Conservation (phyloP, 2,888 invertebrate species). For the Nemotelus nigrinus region DNA sequence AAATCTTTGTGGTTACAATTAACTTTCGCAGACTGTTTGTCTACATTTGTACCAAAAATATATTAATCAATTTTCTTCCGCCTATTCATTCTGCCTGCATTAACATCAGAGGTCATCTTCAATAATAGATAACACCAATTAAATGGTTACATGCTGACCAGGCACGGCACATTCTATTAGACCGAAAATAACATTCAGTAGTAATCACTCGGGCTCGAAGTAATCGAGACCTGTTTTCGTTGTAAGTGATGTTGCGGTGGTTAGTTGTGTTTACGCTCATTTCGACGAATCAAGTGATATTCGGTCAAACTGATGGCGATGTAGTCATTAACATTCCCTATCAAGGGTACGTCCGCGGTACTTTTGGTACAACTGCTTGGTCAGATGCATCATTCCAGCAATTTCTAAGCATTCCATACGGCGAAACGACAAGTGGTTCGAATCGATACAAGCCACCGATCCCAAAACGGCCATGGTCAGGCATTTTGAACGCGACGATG, state of each 20-base stretch:
- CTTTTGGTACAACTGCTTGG: slow-evolving; percentile 46
- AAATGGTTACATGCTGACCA: not conserved
- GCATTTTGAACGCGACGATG: slow-evolving; percentile 43
- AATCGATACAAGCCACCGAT: slow-evolving; percentile 49
- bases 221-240: slow-evolving; percentile 13
- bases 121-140: slow-evolving; percentile 23
- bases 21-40: too few relatives aligned
- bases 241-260: not conserved
- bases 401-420: slow-evolving; percentile 50
- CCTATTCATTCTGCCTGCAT: slow-evolving; percentile 5
- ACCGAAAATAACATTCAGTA: not conserved
- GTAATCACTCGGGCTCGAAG: not conserved
- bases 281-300: not conserved
- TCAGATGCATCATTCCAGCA: slow-evolving; percentile 43
- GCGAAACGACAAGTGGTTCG: slow-evolving; percentile 48
- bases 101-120: slow-evolving; percentile 32
- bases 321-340: slow-evolving; percentile 46
- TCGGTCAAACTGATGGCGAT: slow-evolving; percentile 8
- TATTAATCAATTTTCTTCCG: slow-evolving; percentile 27
- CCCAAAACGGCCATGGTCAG: slow-evolving; percentile 44
- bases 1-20: too few relatives aligned
- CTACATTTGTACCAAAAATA: not conserved
- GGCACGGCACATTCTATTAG: not conserved
- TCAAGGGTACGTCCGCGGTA: slow-evolving; percentile 48
- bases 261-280: not conserved